Evolutionary conservation across 2,888 invertebrate genomes (phyloP).

Genomic region (Lithophane semibrunnea): DNA sequence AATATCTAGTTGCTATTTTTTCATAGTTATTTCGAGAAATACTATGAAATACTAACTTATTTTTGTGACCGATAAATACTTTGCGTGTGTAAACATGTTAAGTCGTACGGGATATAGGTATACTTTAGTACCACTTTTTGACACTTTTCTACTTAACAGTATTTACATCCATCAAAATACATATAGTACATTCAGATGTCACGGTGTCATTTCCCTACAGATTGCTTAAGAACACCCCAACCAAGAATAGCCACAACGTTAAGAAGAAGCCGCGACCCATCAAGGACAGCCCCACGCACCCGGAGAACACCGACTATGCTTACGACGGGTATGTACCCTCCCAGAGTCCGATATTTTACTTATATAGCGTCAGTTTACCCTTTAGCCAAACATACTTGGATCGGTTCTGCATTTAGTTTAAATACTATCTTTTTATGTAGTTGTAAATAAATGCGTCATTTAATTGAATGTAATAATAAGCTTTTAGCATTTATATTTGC

Average conservation of each 20-base stretch:
- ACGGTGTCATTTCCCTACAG: conserved; percentile 64
- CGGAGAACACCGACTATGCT: conserved; percentile 84
- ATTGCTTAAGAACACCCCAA: conserved; percentile 83
- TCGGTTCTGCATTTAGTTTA: background rate
- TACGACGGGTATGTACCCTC: conserved; percentile 80
- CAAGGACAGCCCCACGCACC: conserved; percentile 80
- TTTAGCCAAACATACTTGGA: background rate
- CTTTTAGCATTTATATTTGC: conserved; percentile 38
- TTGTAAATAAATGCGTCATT: conserved; percentile 28
- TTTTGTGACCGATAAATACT: background rate
- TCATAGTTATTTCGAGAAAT: background rate
- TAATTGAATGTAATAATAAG: background rate
- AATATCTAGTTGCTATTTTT: background rate
- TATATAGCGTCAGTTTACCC: background rate
- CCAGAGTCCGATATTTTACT: background rate
- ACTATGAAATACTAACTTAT: background rate
- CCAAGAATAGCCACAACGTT: conserved; percentile 79
- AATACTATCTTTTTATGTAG: background rate
- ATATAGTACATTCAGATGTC: background rate
- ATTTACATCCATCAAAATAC: background rate
- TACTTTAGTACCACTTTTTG: background rate
- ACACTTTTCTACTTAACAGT: background rate
- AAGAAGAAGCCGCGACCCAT: conserved; percentile 82
- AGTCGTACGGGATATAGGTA: too few relatives aligned
- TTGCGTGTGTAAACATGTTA: background rate